Evolutionary conservation across 2,113 vertebrate species (phyloP), one percentile per base, ranked within the genome.

Genomic region (Epinephelus moara): DNA sequence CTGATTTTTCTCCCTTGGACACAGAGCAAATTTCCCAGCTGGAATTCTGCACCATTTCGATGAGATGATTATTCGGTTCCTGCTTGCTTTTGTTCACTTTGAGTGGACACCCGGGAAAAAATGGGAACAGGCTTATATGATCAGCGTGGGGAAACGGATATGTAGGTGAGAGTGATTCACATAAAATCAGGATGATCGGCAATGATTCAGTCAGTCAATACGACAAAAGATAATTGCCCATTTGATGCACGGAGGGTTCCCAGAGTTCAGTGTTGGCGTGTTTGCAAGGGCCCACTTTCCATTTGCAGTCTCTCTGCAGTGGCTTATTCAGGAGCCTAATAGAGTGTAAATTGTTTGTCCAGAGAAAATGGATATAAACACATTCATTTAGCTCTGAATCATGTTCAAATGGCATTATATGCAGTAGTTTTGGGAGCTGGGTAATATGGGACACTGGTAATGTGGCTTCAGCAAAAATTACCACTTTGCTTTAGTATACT

Each of bases 301-400:
- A 71, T 86, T 88, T 78, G 60, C 68, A 30, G 62, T 79, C 50
- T 69, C 49, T 75, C 50, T 61, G 63, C 77, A 53, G 14, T 9
- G 52, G 78, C 73, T 81, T 74, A 70, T 78, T 79, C 69, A 70
- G 25, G 18, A 56, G 49, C 18, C 52, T 83, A 85, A 85, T 69
- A 70, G 25, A 77, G 53, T 77, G 70, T 80, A 82, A 84, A 86
- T 49, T 57, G 71, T 89, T 85, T 80, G 61, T 87, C 76, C 66
- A 49, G 33, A 67, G 56, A 70, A 89, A 84, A 84, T 78, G 3
- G 53, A 66, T 70, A 85, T 70, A 69, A 78, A 77, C 81, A 77
- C 63, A 70, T 81, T 78, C 61, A 81, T 30, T 77, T 74, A 70
- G 56, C 81, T 61, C 25, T 76, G 42, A 78, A 74, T 84, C 19